Conservation (phyloP, 2,888 invertebrate genomes). For the Nebria brevicollis region DNA sequence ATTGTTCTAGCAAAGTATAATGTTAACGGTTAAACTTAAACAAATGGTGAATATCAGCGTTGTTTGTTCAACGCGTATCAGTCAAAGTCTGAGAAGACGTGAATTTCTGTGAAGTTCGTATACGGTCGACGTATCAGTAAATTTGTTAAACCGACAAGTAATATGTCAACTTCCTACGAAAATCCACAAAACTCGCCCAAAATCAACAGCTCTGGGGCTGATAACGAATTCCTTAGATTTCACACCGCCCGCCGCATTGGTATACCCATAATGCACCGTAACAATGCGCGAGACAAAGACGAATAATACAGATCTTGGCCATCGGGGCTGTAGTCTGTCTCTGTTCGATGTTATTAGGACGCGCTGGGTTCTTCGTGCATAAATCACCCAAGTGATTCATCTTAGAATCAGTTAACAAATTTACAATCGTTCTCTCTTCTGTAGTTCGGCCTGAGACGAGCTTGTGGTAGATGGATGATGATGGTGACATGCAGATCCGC, state of each 20-base stretch:
- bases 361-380: constrained; percentile 4
- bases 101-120: neutral
- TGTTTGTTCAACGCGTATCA: neutral
- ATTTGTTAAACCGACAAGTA: constrained; percentile 45
- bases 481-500: neutral
- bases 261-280: neutral
- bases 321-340: neutral
- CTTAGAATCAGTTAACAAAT: constrained; percentile 20
- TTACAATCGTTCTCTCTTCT: constrained; percentile 4
- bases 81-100: neutral
- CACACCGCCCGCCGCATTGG: constrained; percentile 3
- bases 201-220: constrained; percentile 39
- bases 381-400: constrained; percentile 22
- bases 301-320: neutral
- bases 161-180: constrained; percentile 45
- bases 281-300: neutral
- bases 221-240: constrained; percentile 24
- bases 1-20: neutral
- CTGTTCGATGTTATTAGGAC: neutral
- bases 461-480: neutral
- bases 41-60: neutral
- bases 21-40: neutral
- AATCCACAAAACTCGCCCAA: constrained; percentile 42
- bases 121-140: constrained; percentile 17
- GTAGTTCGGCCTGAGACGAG: neutral